Base-by-base conservation (phyloP, 1,140 invertebrate species). In the Danaus plexippus region DNA sequence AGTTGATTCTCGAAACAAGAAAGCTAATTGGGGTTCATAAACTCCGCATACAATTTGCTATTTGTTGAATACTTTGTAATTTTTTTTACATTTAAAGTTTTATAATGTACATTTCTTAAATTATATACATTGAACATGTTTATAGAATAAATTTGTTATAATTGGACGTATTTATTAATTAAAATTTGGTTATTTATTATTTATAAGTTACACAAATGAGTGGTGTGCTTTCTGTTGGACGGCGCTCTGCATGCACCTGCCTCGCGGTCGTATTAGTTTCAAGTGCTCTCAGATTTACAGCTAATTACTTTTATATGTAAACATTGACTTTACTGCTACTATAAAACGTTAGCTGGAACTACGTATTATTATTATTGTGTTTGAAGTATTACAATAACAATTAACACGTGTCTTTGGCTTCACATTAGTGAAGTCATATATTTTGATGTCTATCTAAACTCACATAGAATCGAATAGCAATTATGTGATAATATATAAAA, bases 11-110 rank as follows among this genome's bases (percentile, higher is more conserved):
- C 58, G 65, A 76, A 73, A 83, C 79, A 81, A 86, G 77, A 76
- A 83, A 75, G 77, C 76, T 83, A 82, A 86, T 84, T 83, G 80
- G 71, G 66, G 69, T 69, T 79, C 75, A 80, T 78, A 80, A 84
- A 70, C 59, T 61, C 49, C 4, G 22, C 22, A 32, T 32, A 32
- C 22, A 32, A 32, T 32, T 32, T 32, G 22, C 1, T 32, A 32
- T 32, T 32, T 32, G 5, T 32, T 32, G 7, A 32, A 32, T 32
- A 32, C 22, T 32, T 32, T 32, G 22, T 32, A 32, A 3, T 32
- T 3, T 32, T 32, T 32, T 32, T 32, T 32, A 32, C 7, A 32
- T 32, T 8, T 4, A 32, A 6, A 32, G 22, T 32, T 32, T 32
- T 32, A 4, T 32, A 32, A 32, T 32, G 5, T 4, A 32, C 7